These are phyloP conservation scores for Drosophila kuntzei DNA, from an alignment of 2,888 invertebrate species.

Conservation along the genomic window DNA sequence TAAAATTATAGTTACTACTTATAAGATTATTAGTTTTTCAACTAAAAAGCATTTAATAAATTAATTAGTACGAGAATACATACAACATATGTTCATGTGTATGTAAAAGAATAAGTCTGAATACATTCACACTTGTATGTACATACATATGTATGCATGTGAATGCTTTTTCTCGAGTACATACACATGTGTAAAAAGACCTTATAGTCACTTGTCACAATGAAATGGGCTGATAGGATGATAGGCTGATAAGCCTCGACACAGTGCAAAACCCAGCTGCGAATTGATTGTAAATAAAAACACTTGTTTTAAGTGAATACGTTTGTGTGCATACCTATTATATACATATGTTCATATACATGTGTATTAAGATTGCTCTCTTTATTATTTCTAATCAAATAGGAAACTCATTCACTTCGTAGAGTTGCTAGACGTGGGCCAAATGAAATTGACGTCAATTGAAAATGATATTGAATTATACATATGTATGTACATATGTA, in stretches of 20 bases:
- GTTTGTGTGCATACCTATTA: neutral
- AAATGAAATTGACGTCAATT: slow-evolving; percentile 49
- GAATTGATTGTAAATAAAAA: slow-evolving; percentile 41
- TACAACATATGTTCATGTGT: neutral
- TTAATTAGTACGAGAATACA: neutral
- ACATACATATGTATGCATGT: neutral
- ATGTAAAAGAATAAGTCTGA: no score
- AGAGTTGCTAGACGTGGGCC: slow-evolving; percentile 23
- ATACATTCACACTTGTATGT: no score
- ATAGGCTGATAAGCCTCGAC: slow-evolving; percentile 32
- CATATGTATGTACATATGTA: neutral
- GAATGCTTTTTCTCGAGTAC: neutral
- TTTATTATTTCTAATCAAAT: slow-evolving; percentile 39
- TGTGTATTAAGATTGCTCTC: neutral
- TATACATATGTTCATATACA: neutral
- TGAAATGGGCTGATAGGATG: slow-evolving; percentile 31
- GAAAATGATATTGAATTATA: slow-evolving; percentile 5
- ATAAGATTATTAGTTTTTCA: neutral
- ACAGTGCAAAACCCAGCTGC: slow-evolving; percentile 35
- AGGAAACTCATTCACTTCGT: slow-evolving; percentile 53
- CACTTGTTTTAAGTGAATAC: slow-evolving; percentile 1
- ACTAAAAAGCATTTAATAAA: neutral
- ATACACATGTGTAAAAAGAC: slow-evolving; percentile 14
- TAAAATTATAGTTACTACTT: neutral
- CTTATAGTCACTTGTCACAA: slow-evolving; percentile 32